These are phyloP conservation scores for Andrena bucephala DNA, from an alignment of 2,888 invertebrate genomes.

Conservation along the genomic window DNA sequence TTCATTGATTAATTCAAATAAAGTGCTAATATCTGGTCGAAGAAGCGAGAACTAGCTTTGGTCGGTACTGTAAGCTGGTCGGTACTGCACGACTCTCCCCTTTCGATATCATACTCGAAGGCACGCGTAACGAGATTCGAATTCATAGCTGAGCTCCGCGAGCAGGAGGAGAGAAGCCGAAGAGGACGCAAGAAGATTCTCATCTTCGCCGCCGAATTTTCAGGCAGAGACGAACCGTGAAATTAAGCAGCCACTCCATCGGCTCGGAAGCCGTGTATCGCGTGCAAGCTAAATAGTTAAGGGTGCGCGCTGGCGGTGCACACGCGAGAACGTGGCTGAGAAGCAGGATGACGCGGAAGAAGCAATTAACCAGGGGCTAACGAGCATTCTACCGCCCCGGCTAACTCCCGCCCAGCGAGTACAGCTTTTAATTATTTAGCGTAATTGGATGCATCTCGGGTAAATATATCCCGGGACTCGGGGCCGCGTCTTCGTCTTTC, in stretches of 20 bases:
- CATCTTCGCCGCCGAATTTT: slow-evolving; percentile 61
- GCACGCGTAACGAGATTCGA: slow-evolving; percentile 28
- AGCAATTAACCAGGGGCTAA: slow-evolving; percentile 69
- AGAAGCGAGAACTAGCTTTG: too few species aligned
- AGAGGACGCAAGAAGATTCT: slow-evolving; percentile 29
- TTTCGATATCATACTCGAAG: not conserved
- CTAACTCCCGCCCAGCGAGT: slow-evolving; percentile 53
- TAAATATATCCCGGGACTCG: slow-evolving; percentile 21
- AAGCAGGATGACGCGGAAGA: slow-evolving; percentile 45
- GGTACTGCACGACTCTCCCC: too few species aligned
- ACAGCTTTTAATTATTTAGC: slow-evolving; percentile 65
- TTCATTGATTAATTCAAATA: too few species aligned
- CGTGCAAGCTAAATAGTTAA: slow-evolving; percentile 61
- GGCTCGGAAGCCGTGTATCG: slow-evolving; percentile 47
- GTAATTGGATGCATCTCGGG: slow-evolving; percentile 57
- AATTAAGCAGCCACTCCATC: slow-evolving; percentile 68
- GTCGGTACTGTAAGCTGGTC: too few species aligned
- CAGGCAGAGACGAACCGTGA: slow-evolving; percentile 65
- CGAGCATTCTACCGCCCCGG: slow-evolving; percentile 56
- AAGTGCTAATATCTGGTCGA: too few species aligned
- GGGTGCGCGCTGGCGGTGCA: slow-evolving; percentile 29
- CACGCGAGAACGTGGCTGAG: slow-evolving; percentile 34
- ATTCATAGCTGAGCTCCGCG: not conserved
- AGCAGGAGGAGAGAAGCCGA: not conserved
- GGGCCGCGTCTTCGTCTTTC: slow-evolving; percentile 5